A percentile compares a stretch with the other conserved stretches of the same genome.
Evolutionary conservation across 2,888 invertebrate genomes (phyloP).

Genomic region (Acleris cristana): DNA sequence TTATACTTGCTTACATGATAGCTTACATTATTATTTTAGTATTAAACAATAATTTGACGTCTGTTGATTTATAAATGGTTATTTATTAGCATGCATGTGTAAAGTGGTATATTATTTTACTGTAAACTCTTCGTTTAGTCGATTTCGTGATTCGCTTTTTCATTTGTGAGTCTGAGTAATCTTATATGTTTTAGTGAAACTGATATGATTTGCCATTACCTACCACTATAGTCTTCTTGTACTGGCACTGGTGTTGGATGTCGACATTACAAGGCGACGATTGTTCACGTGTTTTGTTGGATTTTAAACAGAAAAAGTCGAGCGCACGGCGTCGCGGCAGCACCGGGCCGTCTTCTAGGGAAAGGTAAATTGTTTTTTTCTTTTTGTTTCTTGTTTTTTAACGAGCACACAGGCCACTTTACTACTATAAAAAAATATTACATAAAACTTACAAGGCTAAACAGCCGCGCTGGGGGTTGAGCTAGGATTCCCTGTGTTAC

Average conservation of each 20-base stretch:
- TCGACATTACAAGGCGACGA: constrained; percentile 43
- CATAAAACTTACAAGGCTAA: no score
- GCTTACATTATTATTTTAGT: constrained; percentile 64
- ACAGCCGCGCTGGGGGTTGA: no score
- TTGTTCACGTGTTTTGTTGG: constrained; percentile 56
- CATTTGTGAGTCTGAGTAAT: constrained; percentile 53
- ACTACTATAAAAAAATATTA: no score
- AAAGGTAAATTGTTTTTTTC: constrained; percentile 55
- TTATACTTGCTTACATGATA: constrained; percentile 72
- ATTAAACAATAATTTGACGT: constrained; percentile 54
- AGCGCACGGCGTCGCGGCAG: constrained; percentile 71
- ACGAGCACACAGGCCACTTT: no score
- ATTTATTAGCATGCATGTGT: constrained; percentile 74
- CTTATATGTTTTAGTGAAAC: constrained; percentile 60
- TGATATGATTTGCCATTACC: constrained; percentile 75
- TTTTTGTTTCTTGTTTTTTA: no score
- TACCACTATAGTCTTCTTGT: constrained; percentile 80
- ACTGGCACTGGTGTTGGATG: constrained; percentile 81
- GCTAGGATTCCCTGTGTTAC: no score
- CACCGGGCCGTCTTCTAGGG: constrained; percentile 68
- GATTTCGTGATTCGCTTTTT: constrained; percentile 35
- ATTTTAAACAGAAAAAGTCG: constrained; percentile 78
- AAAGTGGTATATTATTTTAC: constrained; percentile 61
- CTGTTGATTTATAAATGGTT: constrained; percentile 61
- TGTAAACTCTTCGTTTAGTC: constrained; percentile 56